Percentiles rank a stretch among this genome's conserved stretches.
Conservation (phyloP, 2,888 invertebrate genomes). For the Pyrocoelia pectoralis region DNA sequence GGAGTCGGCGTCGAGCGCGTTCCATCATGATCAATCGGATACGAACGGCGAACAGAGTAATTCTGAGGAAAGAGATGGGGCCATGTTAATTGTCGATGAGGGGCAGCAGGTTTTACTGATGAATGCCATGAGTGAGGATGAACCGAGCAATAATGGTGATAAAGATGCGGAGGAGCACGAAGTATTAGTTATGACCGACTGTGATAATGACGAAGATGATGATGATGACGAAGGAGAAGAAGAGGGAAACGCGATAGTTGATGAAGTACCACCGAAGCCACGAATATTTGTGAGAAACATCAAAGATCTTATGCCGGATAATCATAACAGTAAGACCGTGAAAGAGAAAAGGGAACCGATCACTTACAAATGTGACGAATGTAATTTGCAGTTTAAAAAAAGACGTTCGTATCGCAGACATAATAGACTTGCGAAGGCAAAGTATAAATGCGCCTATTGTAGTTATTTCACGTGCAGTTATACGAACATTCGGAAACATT, state of each 20-base stretch:
- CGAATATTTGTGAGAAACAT: slow-evolving; percentile 15
- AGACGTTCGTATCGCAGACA: not conserved
- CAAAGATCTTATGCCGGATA: slow-evolving; percentile 2
- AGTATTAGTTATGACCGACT: not conserved
- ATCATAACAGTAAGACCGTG: not conserved
- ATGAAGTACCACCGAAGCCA: not conserved
- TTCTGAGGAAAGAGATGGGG: no score
- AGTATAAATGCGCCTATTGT: not conserved
- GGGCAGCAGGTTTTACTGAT: no score
- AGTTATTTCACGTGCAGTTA: slow-evolving; percentile 1
- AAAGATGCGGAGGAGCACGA: no score
- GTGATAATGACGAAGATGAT: not conserved
- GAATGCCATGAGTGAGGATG: no score
- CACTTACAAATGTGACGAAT: slow-evolving; percentile 12
- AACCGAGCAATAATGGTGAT: no score
- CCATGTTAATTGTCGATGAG: no score
- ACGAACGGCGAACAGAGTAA: no score
- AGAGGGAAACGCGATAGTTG: not conserved
- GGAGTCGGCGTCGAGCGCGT: no score
- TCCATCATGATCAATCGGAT: no score
- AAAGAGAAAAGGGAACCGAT: not conserved
- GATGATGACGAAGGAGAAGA: not conserved
- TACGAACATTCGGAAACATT: not conserved
- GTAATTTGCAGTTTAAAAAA: not conserved
- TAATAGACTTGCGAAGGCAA: not conserved